These are phyloP conservation scores for Caligus rogercresseyi DNA, from an alignment of 1,140 invertebrate species.

Conservation along the genomic window DNA sequence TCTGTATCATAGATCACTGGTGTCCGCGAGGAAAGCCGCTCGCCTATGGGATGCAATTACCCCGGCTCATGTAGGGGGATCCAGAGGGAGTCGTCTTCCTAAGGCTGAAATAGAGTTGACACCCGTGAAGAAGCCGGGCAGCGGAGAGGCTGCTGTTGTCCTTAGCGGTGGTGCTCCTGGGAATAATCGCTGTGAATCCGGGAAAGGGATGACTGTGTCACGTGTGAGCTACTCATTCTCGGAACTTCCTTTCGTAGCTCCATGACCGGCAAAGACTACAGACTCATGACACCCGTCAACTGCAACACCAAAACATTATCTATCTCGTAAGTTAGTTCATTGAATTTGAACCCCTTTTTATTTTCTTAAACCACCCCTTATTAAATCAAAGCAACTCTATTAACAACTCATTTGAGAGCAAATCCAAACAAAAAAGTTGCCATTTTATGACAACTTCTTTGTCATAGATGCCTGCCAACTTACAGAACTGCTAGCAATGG, in stretches of 20 bases:
- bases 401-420: too few species aligned
- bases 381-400: too few species aligned
- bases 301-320: slow-evolving; percentile 5
- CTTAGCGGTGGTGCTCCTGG: neutral
- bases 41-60: neutral
- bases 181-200: neutral
- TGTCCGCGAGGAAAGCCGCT: neutral
- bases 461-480: too few species aligned
- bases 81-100: neutral
- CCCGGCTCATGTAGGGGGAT: neutral
- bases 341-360: too few species aligned
- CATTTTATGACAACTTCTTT: neutral
- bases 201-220: neutral
- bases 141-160: neutral
- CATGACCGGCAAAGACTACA: slow-evolving; percentile 11
- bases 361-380: too few species aligned
- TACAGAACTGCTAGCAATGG: too few species aligned
- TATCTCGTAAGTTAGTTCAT: slow-evolving; percentile 13
- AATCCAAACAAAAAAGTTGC: neutral
- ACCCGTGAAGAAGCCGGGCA: neutral
- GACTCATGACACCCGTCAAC: neutral
- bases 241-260: neutral
- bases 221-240: slow-evolving; percentile 4
- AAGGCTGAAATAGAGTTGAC: neutral
- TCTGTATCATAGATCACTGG: neutral